Percentiles rank a stretch among this genome's conserved stretches.
Conservation (phyloP, 92 coral and sea anemone species). For the Ricordea florida region DNA sequence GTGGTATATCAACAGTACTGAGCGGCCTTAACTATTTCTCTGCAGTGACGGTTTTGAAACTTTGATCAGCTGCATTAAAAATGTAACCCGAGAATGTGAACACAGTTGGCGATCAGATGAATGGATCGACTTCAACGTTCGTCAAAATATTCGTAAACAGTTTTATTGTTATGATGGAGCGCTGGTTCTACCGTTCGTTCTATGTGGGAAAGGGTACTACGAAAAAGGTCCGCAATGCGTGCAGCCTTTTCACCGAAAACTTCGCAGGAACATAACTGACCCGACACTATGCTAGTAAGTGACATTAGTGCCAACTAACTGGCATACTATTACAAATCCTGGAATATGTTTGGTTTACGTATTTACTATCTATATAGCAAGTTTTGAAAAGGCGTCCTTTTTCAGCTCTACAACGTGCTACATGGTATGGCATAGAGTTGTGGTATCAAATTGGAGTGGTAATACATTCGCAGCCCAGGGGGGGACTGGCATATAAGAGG, state of each 20-base stretch:
- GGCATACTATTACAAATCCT: not conserved
- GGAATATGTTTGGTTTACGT: not conserved
- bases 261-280: conserved; percentile 6
- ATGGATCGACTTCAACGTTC: conserved; percentile 23
- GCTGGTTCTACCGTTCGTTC: not conserved
- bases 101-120: conserved; percentile 30
- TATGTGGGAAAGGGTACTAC: not conserved
- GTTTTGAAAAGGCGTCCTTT: too few relatives aligned
- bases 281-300: conserved; percentile 34
- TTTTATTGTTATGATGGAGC: conserved; percentile 39
- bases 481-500: too few relatives aligned
- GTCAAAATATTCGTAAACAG: conserved; percentile 7
- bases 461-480: too few relatives aligned
- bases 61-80: conserved; percentile 17
- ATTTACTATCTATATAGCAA: not conserved
- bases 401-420: too few relatives aligned
- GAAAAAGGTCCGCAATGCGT: conserved; percentile 18
- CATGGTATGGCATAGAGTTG: too few relatives aligned
- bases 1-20: too few relatives aligned
- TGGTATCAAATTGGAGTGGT: too few relatives aligned
- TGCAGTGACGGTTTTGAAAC: conserved; percentile 13
- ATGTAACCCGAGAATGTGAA: conserved; percentile 21
- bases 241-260: not conserved
- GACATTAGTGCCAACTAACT: not conserved
- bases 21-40: too few relatives aligned